Base-by-base conservation (phyloP, 1,140 invertebrate genomes). In the Scylla paramamosain region DNA sequence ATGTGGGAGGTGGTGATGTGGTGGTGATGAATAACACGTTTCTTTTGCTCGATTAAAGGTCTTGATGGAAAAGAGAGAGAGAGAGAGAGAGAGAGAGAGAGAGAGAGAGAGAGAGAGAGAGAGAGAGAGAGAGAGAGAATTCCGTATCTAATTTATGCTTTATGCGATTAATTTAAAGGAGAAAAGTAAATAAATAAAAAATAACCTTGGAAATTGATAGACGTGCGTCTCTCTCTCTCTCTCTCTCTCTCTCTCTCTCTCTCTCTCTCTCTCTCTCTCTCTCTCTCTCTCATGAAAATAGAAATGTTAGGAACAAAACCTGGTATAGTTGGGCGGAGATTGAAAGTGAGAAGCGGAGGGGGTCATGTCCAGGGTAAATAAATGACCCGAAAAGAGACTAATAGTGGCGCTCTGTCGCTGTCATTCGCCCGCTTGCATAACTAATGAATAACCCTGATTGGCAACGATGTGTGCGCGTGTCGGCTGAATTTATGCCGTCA, bases 161-260 rank as follows among this genome's bases (percentile, higher is more conserved):
- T 59, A 59, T 59, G 10, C 52, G 1, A 6, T 39, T 39, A 39
- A 6, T 39, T 39, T 39, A 39, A 39, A 39, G 39, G 39, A 39
- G 39, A 39, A 39, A 39, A 39, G 6, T 59, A 59, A 14, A 59
- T 4, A 12, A 4, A 59, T 59, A 59, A 4, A 59, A 6, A 39
- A 39, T 39, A 39, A 39, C 39, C 6, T 39, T 39, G 6, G 39
- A 39, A 39, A 6, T 6, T 39, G 39, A 39, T 39, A 6, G 6
- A 39, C 39, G 6, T 39, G 39, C n/a, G 2, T 77, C 67, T 77
- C 67, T 77, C 67, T 77, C 67, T 77, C 67, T 77, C 67, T 77
- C 67, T 77, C 67, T 77, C 67, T 77, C 67, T 77, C 67, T 77
- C 67, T 77, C 67, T 77, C 67, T 77, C 67, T 77, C 67, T 77